These are phyloP conservation scores for Drosophila phalerata DNA, from an alignment of 2,888 invertebrate genomes.

Conservation along the genomic window DNA sequence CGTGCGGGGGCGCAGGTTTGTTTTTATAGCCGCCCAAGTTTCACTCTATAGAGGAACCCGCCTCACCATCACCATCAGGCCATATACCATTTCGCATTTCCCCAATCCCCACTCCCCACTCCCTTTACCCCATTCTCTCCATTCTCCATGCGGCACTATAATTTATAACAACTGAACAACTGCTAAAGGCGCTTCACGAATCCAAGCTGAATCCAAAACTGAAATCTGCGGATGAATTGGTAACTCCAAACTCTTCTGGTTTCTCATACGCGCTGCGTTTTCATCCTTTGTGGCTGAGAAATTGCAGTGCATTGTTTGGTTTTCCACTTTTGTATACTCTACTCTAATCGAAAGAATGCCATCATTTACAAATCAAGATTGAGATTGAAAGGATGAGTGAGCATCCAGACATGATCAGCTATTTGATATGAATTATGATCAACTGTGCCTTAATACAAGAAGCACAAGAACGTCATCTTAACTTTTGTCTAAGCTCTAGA, in stretches of 20 bases:
- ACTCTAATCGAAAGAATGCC: conserved; percentile 47
- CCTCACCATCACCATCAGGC: conserved; percentile 23
- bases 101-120: conserved; percentile 23
- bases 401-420: conserved; percentile 8
- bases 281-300: conserved; percentile 74
- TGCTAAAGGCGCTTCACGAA: conserved; percentile 79
- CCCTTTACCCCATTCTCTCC: conserved; percentile 55
- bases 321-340: conserved; percentile 59
- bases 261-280: conserved; percentile 69
- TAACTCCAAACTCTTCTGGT: conserved; percentile 30
- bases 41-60: conserved; percentile 56
- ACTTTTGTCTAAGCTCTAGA: not conserved
- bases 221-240: conserved; percentile 32
- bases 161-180: conserved; percentile 79
- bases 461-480: not conserved
- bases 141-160: conserved; percentile 80
- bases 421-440: conserved; percentile 7
- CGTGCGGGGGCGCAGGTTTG: conserved; percentile 80
- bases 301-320: conserved; percentile 78
- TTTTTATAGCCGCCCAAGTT: conserved; percentile 79
- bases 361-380: conserved; percentile 26
- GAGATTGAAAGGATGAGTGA: not conserved
- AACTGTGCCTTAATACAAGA: not conserved
- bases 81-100: conserved; percentile 67
- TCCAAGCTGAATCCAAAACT: conserved; percentile 25